Evolutionary conservation across 2,888 invertebrate genomes (phyloP).

Genomic region (Acronicta leporina): DNA sequence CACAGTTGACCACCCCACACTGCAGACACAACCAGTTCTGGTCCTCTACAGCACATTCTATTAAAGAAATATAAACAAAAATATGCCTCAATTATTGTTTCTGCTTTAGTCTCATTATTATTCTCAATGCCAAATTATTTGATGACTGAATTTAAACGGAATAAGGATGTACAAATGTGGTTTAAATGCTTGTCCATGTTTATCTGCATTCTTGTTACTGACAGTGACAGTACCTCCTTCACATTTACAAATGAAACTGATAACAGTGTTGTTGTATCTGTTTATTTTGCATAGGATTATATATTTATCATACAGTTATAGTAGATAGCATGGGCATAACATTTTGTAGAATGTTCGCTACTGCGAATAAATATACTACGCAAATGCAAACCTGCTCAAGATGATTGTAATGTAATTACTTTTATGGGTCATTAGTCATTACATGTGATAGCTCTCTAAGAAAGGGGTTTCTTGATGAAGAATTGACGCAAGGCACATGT

Average conservation of each 20-base stretch:
- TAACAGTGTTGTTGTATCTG: slow-evolving; percentile 34
- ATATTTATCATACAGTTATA: slow-evolving; percentile 14
- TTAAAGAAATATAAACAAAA: slow-evolving; percentile 32
- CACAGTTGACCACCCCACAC: slow-evolving; percentile 93
- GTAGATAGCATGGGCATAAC: slow-evolving; percentile 13
- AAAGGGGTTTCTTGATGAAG: slow-evolving; percentile 6
- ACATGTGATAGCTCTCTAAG: slow-evolving; percentile 43
- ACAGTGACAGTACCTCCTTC: slow-evolving; percentile 2
- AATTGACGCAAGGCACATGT: slow-evolving; percentile 6
- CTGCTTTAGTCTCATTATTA: no score
- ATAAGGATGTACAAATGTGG: background rate
- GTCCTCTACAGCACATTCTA: slow-evolving; percentile 90
- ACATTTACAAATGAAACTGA: slow-evolving; percentile 19
- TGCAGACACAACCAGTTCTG: slow-evolving; percentile 94
- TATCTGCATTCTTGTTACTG: background rate
- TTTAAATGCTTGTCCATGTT: slow-evolving; percentile 4
- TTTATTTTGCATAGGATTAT: slow-evolving; percentile 33
- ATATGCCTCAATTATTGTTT: background rate
- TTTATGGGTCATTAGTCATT: slow-evolving; percentile 64
- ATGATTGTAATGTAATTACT: slow-evolving; percentile 54
- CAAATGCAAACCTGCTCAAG: slow-evolving; percentile 47
- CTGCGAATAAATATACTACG: slow-evolving; percentile 14
- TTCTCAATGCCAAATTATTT: background rate
- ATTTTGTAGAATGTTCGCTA: slow-evolving; percentile 1
- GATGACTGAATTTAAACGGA: background rate